These are phyloP conservation scores for Listrodromus nycthemerus DNA, from an alignment of 2,888 invertebrate genomes.

Conservation along the genomic window DNA sequence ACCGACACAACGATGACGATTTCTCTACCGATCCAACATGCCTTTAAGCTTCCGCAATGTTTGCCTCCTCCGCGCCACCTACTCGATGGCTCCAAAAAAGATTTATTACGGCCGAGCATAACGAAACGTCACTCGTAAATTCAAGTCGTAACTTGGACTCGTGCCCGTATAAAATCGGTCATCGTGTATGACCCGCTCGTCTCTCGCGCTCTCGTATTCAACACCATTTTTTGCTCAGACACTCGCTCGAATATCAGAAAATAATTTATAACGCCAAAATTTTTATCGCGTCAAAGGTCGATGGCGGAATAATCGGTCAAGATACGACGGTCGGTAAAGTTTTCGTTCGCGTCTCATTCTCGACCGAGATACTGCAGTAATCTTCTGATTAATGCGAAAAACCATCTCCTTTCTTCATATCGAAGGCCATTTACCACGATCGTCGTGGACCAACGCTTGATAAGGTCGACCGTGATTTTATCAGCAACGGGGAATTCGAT, in stretches of 20 bases:
- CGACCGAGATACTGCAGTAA: neutral
- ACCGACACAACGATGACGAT: no score
- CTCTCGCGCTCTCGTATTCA: neutral
- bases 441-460: no score
- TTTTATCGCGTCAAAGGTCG: neutral
- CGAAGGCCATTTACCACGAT: no score
- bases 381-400: no score
- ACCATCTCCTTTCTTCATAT: no score
- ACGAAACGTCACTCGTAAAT: slow-evolving; percentile 69
- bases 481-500: no score
- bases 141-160: slow-evolving; percentile 59
- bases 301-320: neutral
- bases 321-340: neutral
- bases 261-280: neutral
- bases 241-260: neutral
- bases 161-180: slow-evolving; percentile 67
- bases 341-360: neutral
- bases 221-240: neutral
- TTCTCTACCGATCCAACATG: no score
- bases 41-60: neutral
- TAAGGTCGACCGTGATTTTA: no score
- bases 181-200: slow-evolving; percentile 8
- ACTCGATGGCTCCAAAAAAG: slow-evolving; percentile 49
- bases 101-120: slow-evolving; percentile 57
- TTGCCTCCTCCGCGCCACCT: neutral